Evolutionary conservation across 2,888 invertebrate species (phyloP), one percentile per base, ranked within the genome.

Genomic region (Xanthia icteritia): DNA sequence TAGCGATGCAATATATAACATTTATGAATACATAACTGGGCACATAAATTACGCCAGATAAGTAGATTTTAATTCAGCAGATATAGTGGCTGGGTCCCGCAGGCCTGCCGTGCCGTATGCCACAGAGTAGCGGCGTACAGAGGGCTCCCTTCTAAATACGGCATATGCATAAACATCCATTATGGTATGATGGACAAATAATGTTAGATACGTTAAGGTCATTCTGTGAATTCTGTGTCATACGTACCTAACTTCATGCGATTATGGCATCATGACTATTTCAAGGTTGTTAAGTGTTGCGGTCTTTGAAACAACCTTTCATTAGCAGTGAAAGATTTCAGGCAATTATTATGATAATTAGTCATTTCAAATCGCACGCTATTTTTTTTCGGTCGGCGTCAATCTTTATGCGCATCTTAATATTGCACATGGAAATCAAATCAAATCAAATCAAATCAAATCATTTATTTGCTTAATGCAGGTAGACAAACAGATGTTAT

Each of bases 41-140:
- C 61, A 73, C 88, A 89, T 89, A 89, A 89, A 88, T 89, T 87
- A 88, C 76, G 65, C 61, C 69, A 75, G 89, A 88, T 89, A 88
- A 89, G 83, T 81, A 87, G 85, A 86, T 89, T 88, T 88, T 88
- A 89, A 88, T 87, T 88, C 88, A 79, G 79, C 73, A 88, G 88
- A 87, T 89, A 89, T 31, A 89, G 88, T 82, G 84, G 76, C 69
- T 64, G 67, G 73, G 74, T 78, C 82, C 81, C 77, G 82, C 78
- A 78, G 84, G 87, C 72, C 42, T 51, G 67, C 79, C 69, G 77
- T 64, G 65, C 39, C 66, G 64, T 45, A 31, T 27, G 45, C 63
- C 74, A 75, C 64, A 61, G 51, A 75, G 42, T 48, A 54, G 31
- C 23, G 11, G 15, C 1, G 20, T 2, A 11, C 70, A 85, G 85